Base-by-base conservation (phyloP, 1,140 invertebrate genomes). In the Hestina assimilis region DNA sequence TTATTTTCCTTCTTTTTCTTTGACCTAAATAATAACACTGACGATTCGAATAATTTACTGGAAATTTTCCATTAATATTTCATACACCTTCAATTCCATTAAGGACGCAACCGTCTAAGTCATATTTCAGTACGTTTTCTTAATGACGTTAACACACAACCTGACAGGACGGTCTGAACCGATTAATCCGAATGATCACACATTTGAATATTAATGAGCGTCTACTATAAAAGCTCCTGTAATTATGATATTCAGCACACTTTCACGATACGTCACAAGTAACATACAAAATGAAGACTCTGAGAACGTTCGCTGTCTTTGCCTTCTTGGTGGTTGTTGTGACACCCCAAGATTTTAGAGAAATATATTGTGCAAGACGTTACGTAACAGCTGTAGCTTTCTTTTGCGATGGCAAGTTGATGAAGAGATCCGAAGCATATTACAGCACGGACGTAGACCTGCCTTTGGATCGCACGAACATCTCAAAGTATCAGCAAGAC, bases 321-420 rank as follows among this genome's bases (percentile, higher is more conserved):
- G 12, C 42, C n/a, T 2, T 61, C 20, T 26, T 52, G 17, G 46
- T 42, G 3, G 35, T 9, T 9, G 38, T 50, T 4, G 51, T 58
- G 3, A 29, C 55, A 1, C 54, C 21, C 17, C 40, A 62, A 11
- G 48, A 59, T 4, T 53, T 54, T 20, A 47, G 52, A 1, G 56
- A 59, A 17, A 31, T 63, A 1, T 69, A 66, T 31, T 69, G 66
- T 24, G 66, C 63, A 6, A 33, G 63, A 24, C 31, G 59, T 4
- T 23, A 66, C n/a, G 51, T 59, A 0, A 46, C 48, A 8, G 48
- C 53, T 7, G 7, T 69, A 19, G 66, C 51, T 7, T 28, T 57
- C 0, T 23, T 66, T 9, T 69, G 66, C 33, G 38, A 57, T 8
- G 50, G 53, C n/a, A 54, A 55, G 15, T 42, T 63, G n/a, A 55